phyloP scores from a whole-genome alignment of 2,113 vertebrate genomes.

The Cricetomys ansorgei region DNA sequence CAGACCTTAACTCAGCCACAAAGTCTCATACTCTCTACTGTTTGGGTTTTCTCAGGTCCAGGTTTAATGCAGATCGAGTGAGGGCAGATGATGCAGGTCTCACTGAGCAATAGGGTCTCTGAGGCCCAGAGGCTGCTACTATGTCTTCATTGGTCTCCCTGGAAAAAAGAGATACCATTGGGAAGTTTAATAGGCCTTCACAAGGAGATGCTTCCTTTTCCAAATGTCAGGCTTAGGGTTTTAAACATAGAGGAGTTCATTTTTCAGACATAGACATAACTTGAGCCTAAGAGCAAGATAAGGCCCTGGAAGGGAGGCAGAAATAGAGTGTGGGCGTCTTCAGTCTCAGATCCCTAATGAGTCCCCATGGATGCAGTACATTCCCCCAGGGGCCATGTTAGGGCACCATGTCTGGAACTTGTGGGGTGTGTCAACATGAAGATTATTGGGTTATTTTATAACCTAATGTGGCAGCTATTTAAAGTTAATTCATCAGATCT shows the following conservation, averaged over 20 bases:
- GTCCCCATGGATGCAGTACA: neutral
- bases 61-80: neutral
- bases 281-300: neutral
- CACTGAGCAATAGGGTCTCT: neutral
- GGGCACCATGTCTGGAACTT: neutral
- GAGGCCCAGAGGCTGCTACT: neutral
- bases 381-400: conserved; percentile 35
- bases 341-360: neutral
- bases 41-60: neutral
- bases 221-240: neutral
- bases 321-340: neutral
- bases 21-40: neutral
- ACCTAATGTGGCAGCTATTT: neutral
- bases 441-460: too few relatives aligned
- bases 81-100: neutral
- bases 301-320: neutral
- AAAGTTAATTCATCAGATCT: neutral
- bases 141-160: neutral
- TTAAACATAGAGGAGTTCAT: neutral
- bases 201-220: neutral
- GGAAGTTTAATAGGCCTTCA: neutral
- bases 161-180: neutral
- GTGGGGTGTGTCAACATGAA: neutral
- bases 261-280: neutral
- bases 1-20: neutral